Base-by-base conservation (phyloP, 2,797 vertebrate genomes). In the Florisuga fusca region DNA sequence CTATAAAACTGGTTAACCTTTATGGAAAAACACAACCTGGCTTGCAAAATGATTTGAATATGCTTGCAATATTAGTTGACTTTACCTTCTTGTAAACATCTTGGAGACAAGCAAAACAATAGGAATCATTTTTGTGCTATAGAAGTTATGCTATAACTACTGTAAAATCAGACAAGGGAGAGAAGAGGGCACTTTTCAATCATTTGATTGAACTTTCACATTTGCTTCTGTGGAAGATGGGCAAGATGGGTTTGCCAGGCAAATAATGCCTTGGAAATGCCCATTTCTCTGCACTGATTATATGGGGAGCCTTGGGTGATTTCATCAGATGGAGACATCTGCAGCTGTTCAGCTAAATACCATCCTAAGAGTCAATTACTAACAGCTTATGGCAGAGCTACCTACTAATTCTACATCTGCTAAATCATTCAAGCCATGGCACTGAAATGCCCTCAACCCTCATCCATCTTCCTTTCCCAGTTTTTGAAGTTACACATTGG, bases 391-490 rank as follows among this genome's bases (percentile, higher is more conserved):
- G 54, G 75, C 64, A 92, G 73, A 85, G 16, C 46, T 68, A 85
- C 38, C 36, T 43, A 61, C 33, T 54, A 83, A 85, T 83, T 85
- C 87, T 66, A 75, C 79, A 91, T 89, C 87, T 86, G 72, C 74
- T 88, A 80, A 41, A 54, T 53, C 46, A 66, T 82, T 76, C n/a
- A 38, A 87, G 50, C 31, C 71, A 58, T 16, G 27, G 51, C 72
- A 82, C 10, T 76, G 67, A 85, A 83, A 55, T 10, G n/a, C 25
- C 61, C 38, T 59, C 8, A 2, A 43, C 4, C 8, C 22, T 46
- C n/a, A 73, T 36, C 43, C 17, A 85, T n/a, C 63, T 64, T 83
- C 25, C 25, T 25, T 48, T 72, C 41, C 7, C 27, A 51, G 7
- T 75, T 86, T 91, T 33, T 87, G 26, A 75, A 50, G 15, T 38